These are phyloP conservation scores for Eulemur rubriventer DNA, from an alignment of 2,797 vertebrate species.

Conservation along the genomic window DNA sequence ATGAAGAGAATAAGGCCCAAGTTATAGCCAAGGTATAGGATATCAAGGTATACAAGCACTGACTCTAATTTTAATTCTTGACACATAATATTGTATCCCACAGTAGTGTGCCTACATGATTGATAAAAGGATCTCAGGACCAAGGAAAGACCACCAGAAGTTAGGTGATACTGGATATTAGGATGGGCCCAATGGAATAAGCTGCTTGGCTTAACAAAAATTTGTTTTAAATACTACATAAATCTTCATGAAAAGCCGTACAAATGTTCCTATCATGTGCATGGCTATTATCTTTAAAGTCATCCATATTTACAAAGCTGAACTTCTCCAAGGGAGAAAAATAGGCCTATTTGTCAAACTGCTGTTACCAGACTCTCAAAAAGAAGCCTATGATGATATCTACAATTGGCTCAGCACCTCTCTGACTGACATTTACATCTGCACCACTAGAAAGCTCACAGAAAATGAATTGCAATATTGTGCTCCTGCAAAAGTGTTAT, in stretches of 20 bases:
- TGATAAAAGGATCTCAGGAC: not conserved
- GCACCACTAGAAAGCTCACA: not conserved
- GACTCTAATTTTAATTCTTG: not conserved
- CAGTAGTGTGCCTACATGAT: not conserved
- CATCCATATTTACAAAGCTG: not conserved
- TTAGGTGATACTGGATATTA: not conserved
- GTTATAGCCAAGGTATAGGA: not conserved
- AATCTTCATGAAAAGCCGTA: not conserved
- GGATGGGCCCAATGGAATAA: not conserved
- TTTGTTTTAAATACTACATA: not conserved
- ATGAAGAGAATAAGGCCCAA: not conserved
- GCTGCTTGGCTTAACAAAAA: not conserved
- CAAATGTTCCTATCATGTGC: not conserved
- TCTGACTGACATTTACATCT: not conserved
- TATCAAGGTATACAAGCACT: not conserved
- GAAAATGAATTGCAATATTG: not conserved
- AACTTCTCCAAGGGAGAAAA: slow-evolving; percentile 20
- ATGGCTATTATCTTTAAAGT: slow-evolving; percentile 5
- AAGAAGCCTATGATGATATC: not conserved
- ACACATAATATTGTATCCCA: not conserved
- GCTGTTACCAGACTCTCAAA: not conserved
- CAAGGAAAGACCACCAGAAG: not conserved
- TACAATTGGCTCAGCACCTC: not conserved
- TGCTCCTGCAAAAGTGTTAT: not conserved
- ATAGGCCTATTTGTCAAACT: not conserved